These are phyloP conservation scores for Lepilemur ruficaudatus DNA, from an alignment of 2,797 vertebrate species.

Conservation along the genomic window DNA sequence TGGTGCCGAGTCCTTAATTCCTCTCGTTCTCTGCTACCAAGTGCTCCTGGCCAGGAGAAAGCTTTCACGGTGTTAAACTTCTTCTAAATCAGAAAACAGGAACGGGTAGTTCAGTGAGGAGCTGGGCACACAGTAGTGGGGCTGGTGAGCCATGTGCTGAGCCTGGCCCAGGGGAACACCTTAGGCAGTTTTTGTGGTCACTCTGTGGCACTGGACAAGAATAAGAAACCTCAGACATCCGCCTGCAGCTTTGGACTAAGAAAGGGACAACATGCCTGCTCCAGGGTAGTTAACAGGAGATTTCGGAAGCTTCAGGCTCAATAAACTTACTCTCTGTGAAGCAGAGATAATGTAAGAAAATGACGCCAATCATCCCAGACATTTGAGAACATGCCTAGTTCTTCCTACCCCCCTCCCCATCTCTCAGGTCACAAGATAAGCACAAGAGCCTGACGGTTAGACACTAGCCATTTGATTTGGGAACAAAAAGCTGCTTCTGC, in stretches of 20 bases:
- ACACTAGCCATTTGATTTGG: slow-evolving; percentile 31
- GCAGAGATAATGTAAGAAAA: slow-evolving; percentile 58
- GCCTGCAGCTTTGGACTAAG: not conserved
- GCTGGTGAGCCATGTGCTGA: not conserved
- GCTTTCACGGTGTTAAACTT: not conserved
- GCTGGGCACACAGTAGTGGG: not conserved
- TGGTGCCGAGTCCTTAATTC: not conserved
- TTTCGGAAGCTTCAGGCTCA: not conserved
- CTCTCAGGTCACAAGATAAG: slow-evolving; percentile 55
- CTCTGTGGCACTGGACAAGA: not conserved
- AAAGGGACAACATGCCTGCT: not conserved
- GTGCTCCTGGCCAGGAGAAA: not conserved
- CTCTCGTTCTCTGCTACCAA: not conserved
- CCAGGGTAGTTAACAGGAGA: not conserved
- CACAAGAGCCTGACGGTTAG: not conserved
- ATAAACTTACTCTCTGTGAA: not conserved
- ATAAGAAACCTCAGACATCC: not conserved
- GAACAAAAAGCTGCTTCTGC: not conserved
- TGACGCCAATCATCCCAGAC: slow-evolving; percentile 52
- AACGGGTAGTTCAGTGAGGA: not conserved
- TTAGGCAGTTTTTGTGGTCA: not conserved
- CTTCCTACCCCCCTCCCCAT: not conserved
- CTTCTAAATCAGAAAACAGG: not conserved
- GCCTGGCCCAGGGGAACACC: not conserved
- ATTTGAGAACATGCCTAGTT: slow-evolving; percentile 44